Conservation (phyloP, 1,140 invertebrate species). For the Drosophila malerkotliana region DNA sequence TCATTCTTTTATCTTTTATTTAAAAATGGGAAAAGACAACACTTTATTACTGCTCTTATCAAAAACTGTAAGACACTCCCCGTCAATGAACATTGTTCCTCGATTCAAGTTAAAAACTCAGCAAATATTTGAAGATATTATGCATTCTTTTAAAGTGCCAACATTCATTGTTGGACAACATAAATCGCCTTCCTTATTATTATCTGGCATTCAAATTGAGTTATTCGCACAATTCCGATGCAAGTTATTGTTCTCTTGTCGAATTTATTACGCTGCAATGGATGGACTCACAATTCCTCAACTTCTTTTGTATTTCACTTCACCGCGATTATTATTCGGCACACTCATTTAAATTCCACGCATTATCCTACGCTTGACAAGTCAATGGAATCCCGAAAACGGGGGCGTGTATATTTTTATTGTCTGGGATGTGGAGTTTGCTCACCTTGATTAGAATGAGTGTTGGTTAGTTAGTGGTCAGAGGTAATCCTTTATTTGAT, state of each 20-base stretch:
- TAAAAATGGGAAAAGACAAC: not conserved
- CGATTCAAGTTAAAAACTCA: not conserved
- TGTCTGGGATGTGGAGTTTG: constrained; percentile 26
- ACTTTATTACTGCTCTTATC: not conserved
- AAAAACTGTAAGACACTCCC: not conserved
- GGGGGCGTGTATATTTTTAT: not conserved
- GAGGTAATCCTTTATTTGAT: constrained; percentile 36
- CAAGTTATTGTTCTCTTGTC: constrained; percentile 30
- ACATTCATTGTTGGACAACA: constrained; percentile 28
- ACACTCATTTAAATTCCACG: constrained; percentile 70
- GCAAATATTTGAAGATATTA: not conserved
- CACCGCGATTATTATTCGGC: constrained; percentile 33
- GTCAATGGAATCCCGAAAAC: constrained; percentile 10
- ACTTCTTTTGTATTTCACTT: constrained; percentile 52
- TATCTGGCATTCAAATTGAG: constrained; percentile 36
- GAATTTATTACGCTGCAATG: constrained; percentile 24
- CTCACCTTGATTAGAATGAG: constrained; percentile 56
- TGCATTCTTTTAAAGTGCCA: constrained; percentile 7
- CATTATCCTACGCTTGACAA: constrained; percentile 25
- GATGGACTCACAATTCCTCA: constrained; percentile 30
- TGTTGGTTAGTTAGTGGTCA: constrained; percentile 42
- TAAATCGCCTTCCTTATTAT: constrained; percentile 37
- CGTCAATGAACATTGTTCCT: constrained; percentile 10
- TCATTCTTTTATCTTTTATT: not conserved
- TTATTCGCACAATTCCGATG: constrained; percentile 36